Percentiles rank a stretch among this genome's conserved stretches.
phyloP scores from a whole-genome alignment of 2,113 vertebrate species.

The Leptocoma aspasia region DNA sequence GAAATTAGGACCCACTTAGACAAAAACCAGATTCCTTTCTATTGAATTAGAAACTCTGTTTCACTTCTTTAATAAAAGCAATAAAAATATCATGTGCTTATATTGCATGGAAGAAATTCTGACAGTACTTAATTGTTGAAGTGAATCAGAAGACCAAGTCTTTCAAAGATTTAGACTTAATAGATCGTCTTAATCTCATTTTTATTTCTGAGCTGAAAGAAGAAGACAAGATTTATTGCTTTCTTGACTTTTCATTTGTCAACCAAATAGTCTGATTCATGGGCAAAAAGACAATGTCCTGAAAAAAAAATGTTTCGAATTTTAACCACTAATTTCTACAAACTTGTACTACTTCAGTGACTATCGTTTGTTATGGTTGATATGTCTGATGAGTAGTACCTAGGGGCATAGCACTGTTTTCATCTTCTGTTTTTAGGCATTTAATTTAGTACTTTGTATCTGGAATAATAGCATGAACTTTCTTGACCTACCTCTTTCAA shows the following conservation, averaged over 20 bases:
- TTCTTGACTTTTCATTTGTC: background rate
- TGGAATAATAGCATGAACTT: background rate
- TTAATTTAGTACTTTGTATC: background rate
- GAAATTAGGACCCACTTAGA: background rate
- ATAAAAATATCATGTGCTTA: background rate
- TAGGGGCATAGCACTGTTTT: background rate
- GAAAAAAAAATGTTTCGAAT: background rate
- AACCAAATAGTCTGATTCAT: background rate
- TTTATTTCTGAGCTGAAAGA: background rate
- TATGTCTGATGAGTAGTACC: background rate
- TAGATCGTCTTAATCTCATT: background rate
- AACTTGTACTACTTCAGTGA: background rate
- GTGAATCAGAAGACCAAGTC: background rate
- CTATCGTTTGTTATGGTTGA: background rate
- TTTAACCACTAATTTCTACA: background rate
- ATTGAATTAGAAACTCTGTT: background rate
- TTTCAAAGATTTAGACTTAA: background rate
- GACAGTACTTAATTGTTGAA: background rate
- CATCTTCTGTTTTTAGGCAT: background rate
- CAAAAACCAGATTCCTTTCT: background rate
- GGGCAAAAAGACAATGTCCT: background rate
- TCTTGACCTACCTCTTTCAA: background rate
- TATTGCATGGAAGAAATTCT: background rate
- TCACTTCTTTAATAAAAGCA: background rate
- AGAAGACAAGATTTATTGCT: background rate